Evolutionary conservation across 2,888 invertebrate genomes (phyloP).

Genomic region (Kryphioiulus occultus): DNA sequence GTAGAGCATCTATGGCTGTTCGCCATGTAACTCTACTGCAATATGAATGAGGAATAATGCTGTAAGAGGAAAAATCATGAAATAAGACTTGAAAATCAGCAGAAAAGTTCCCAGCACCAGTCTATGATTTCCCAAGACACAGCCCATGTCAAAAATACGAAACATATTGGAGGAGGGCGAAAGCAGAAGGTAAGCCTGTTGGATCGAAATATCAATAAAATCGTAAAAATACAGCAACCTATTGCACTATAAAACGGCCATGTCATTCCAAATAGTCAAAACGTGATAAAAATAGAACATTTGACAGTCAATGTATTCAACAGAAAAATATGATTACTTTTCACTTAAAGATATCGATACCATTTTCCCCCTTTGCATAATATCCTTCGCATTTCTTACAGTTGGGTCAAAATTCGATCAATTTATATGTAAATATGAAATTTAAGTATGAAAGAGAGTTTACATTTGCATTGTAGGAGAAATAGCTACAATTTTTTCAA

Average conservation of each 20-base stretch:
- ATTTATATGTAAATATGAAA: too few species aligned
- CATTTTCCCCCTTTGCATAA: neutral
- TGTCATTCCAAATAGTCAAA: slow-evolving; percentile 12
- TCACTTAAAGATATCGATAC: neutral
- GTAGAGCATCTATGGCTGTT: neutral
- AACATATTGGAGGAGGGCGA: neutral
- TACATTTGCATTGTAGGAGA: too few species aligned
- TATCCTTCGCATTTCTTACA: neutral
- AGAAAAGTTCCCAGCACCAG: slow-evolving; percentile 11
- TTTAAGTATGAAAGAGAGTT: too few species aligned
- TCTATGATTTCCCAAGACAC: slow-evolving; percentile 13
- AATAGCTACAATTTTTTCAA: too few species aligned
- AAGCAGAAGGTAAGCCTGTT: neutral
- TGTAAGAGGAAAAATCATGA: neutral
- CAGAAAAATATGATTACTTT: neutral
- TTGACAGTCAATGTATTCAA: neutral
- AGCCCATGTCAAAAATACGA: slow-evolving; percentile 14
- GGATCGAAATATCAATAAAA: slow-evolving; percentile 32
- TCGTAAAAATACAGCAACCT: neutral
- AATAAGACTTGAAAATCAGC: neutral
- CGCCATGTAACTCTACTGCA: neutral
- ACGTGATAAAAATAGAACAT: neutral
- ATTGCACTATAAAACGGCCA: neutral
- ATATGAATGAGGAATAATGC: neutral
- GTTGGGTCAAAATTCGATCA: neutral